A percentile compares a stretch with the other conserved stretches of the same genome.
Evolutionary conservation across 2,113 vertebrate genomes (phyloP).

Genomic region (Archocentrus centrarchus): DNA sequence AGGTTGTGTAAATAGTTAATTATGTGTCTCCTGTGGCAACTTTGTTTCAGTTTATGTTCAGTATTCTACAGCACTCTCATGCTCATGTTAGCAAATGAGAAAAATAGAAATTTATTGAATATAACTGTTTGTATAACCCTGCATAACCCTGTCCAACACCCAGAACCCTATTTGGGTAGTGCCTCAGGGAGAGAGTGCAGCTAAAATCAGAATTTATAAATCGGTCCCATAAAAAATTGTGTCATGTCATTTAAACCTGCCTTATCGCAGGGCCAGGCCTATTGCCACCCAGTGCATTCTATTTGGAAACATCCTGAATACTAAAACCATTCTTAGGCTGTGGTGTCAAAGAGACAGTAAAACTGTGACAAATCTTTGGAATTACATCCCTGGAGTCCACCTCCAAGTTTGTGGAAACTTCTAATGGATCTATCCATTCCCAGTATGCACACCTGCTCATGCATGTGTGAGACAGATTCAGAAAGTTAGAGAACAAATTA

Average conservation of each 20-base stretch:
- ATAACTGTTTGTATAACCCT: background rate
- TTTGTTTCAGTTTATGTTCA: background rate
- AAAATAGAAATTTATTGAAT: background rate
- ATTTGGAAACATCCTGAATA: background rate
- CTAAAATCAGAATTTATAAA: background rate
- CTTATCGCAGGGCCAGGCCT: background rate
- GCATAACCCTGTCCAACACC: background rate
- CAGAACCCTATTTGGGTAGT: background rate
- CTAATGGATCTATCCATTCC: conserved; percentile 32
- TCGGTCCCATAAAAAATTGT: background rate
- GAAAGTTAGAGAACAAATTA: conserved; percentile 31
- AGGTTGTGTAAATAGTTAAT: background rate
- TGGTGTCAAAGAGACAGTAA: conserved; percentile 10
- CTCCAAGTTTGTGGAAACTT: conserved; percentile 29
- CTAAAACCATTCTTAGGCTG: conserved; percentile 4
- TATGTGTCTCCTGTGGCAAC: background rate
- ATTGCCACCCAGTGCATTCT: background rate
- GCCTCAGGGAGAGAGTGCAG: background rate
- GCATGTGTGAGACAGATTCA: conserved; percentile 14
- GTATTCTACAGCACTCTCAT: background rate
- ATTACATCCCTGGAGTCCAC: conserved; percentile 35
- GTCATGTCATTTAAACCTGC: background rate
- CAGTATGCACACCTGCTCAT: conserved; percentile 10
- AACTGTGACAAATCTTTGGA: conserved; percentile 32
- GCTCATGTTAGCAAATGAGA: background rate